Evolutionary conservation across 2,797 vertebrate species (phyloP), one percentile per base, ranked within the genome.

Genomic region (Poeciliopsis gracilis): DNA sequence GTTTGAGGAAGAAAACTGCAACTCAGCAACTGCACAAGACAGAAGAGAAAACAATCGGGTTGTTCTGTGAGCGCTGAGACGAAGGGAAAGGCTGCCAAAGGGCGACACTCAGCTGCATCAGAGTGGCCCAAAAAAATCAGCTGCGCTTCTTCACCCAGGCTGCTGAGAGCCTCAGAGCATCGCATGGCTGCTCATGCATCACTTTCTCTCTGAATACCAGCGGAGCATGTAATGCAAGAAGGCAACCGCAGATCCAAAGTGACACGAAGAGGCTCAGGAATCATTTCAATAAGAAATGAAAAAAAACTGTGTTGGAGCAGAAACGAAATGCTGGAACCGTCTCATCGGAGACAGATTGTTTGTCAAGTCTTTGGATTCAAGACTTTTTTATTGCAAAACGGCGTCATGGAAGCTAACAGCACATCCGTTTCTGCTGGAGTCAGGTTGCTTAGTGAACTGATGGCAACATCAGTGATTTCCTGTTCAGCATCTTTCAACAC

Each of bases 1-100:
- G 81, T 83, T 88, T 80, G 70, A 84, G 79, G 73, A 84, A 76
- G 82, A 80, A 91, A 91, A 76, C 47, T 84, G 87, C 77, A 93
- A 86, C 79, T 87, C 82, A 77, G 90, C 87, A 93, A 80, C 57
- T 78, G 77, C 77, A 86, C 41, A 47, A 84, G 77, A 53, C 72
- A 70, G 69, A 87, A 81, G 28, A 66, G 55, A 72, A 84, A 81
- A 79, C 72, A 77, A 86, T 87, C 77, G 78, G 43, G 38, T 11
- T 76, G 71, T 41, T 74, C 9, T 9, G 80, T 7, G 3, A 69
- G 51, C 78, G 75, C 69, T 79, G 59, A 66, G 38, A 77, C 3
- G 28, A 84, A 38, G 38, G 75, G 55, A 7, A 59, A 75, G 66
- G 70, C 36, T 74, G 78, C 79, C 66, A 66, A 71, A 55, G 73